Evolutionary conservation across 30 jellyfish, hydroid and myxozoan genomes (phyloP).

Genomic region (Rhopilema esculentum): DNA sequence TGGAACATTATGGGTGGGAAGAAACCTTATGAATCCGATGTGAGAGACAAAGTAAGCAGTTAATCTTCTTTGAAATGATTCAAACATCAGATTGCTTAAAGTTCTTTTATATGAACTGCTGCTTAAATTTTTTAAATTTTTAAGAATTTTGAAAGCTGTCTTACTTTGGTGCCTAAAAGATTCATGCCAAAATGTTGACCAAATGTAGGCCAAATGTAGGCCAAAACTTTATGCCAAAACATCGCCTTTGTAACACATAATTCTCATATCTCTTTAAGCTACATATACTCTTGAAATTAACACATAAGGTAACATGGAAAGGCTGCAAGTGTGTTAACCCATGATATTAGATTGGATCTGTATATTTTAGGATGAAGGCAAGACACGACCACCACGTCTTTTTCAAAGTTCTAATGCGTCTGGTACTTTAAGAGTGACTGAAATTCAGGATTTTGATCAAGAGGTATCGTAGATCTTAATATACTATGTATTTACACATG

Average conservation of each 20-base stretch:
- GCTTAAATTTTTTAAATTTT: too few species aligned
- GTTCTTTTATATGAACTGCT: too few species aligned
- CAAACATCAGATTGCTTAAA: background rate
- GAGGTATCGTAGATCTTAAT: conserved; percentile 51
- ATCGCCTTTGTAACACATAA: too few species aligned
- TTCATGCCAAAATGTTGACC: too few species aligned
- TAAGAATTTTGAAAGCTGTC: background rate
- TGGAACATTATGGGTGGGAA: conserved; percentile 87
- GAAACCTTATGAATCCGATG: conserved; percentile 28
- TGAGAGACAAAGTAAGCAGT: conserved; percentile 5
- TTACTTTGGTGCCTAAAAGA: too few species aligned
- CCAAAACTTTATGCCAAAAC: too few species aligned
- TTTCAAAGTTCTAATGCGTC: conserved; percentile 73
- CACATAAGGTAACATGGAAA: too few species aligned
- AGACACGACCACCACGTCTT: conserved; percentile 54
- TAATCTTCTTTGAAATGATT: background rate
- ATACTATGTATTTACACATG: background rate
- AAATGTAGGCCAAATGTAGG: too few species aligned
- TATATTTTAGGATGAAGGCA: background rate
- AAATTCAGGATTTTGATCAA: conserved; percentile 80
- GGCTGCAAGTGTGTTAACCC: too few species aligned
- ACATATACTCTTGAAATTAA: too few species aligned
- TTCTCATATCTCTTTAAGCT: too few species aligned
- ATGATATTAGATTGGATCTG: too few species aligned
- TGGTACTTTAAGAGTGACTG: conserved; percentile 67